phyloP scores from a whole-genome alignment of 2,888 invertebrate genomes.

The Epiperipatus broadwayi region DNA sequence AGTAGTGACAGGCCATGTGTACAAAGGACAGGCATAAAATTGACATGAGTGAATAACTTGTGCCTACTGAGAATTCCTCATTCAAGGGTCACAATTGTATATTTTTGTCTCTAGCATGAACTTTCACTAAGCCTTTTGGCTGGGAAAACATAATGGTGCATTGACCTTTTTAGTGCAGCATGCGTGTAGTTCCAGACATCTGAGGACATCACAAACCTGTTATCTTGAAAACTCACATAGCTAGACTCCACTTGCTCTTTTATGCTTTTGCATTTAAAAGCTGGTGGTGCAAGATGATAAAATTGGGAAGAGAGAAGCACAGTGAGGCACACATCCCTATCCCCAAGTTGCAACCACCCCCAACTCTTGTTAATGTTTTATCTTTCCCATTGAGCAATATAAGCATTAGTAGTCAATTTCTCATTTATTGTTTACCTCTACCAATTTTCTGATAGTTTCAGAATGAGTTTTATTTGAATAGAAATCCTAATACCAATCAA shows the following conservation, averaged over 20 bases:
- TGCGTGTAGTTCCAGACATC: constrained; percentile 43
- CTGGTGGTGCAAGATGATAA: too few relatives aligned
- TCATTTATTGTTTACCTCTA: too few relatives aligned
- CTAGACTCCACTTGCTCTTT: constrained; percentile 31
- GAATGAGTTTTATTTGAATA: too few relatives aligned
- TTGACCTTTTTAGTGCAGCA: constrained; percentile 44
- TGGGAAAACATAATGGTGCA: constrained; percentile 36
- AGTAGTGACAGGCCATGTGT: constrained; percentile 51
- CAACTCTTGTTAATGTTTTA: too few relatives aligned
- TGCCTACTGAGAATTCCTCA: constrained; percentile 49
- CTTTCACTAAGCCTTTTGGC: constrained; percentile 44
- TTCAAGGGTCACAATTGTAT: constrained; percentile 40
- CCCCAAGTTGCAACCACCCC: too few relatives aligned
- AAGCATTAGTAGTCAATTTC: too few relatives aligned
- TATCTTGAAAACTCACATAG: constrained; percentile 36
- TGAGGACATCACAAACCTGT: constrained; percentile 47
- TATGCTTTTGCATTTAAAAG: constrained; percentile 33
- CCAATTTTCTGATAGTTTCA: too few relatives aligned
- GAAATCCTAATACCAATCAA: too few relatives aligned
- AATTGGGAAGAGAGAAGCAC: too few relatives aligned
- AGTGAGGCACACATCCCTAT: too few relatives aligned
- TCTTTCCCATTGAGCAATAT: too few relatives aligned
- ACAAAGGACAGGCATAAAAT: constrained; percentile 50
- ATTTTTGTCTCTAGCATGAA: constrained; percentile 46
- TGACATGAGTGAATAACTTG: constrained; percentile 45